These are phyloP conservation scores for Aphaenogaster floridana DNA, from an alignment of 1,140 invertebrate genomes.

Conservation along the genomic window DNA sequence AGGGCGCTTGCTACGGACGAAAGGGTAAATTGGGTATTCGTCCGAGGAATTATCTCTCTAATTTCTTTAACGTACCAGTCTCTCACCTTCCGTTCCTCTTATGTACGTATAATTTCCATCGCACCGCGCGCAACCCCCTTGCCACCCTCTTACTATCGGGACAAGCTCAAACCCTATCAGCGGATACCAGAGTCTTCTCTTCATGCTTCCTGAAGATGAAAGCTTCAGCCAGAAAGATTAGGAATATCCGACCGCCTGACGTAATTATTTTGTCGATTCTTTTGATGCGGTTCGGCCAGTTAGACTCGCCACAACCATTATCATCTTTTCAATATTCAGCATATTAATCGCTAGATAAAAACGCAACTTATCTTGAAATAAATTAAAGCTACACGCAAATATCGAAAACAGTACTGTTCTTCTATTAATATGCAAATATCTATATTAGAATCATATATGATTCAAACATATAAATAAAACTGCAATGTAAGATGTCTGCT, in stretches of 20 bases:
- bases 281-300: constrained; percentile 44
- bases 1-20: constrained; percentile 81
- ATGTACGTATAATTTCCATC: constrained; percentile 78
- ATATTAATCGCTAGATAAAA: neutral
- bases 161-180: constrained; percentile 61
- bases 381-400: neutral
- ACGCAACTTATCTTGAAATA: neutral
- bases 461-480: neutral
- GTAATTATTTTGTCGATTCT: constrained; percentile 60
- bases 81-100: constrained; percentile 76
- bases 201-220: constrained; percentile 66
- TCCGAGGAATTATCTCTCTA: constrained; percentile 87
- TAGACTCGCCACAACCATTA: constrained; percentile 15
- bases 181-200: constrained; percentile 41
- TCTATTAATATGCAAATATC: neutral
- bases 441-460: neutral
- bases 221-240: constrained; percentile 66
- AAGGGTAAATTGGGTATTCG: constrained; percentile 87
- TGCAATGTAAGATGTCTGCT: neutral
- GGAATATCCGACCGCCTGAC: constrained; percentile 62
- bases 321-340: constrained; percentile 14
- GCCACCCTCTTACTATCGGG: constrained; percentile 17
- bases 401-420: neutral
- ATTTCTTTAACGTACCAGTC: constrained; percentile 85
- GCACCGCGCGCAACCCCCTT: constrained; percentile 32